A percentile compares a stretch with the other conserved stretches of the same genome.
Conservation (phyloP, 1,140 invertebrate species). For the Eupeodes corollae region DNA sequence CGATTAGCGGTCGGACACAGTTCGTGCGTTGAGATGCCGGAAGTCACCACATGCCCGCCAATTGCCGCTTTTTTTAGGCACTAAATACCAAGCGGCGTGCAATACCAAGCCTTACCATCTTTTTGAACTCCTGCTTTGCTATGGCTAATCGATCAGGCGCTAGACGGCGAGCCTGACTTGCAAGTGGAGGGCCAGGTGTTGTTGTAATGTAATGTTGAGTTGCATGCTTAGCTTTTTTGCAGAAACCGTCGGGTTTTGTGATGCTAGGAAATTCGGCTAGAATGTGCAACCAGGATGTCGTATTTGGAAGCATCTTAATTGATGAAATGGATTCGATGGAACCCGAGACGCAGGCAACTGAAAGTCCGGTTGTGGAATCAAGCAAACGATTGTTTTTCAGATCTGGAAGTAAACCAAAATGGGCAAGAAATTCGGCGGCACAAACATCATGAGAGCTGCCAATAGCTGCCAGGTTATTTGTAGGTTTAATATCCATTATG, state of each 20-base stretch:
- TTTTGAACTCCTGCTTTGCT: conserved; percentile 14
- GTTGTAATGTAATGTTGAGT: not conserved
- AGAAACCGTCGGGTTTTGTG: conserved; percentile 12
- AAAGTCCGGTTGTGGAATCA: conserved; percentile 1
- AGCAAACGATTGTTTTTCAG: conserved; percentile 25
- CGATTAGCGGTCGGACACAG: conserved; percentile 29
- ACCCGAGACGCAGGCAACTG: too few species aligned
- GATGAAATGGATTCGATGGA: not conserved
- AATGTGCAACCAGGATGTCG: conserved; percentile 7
- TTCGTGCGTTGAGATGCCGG: conserved; percentile 32
- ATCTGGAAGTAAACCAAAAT: conserved; percentile 25
- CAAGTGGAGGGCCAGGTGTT: conserved; percentile 21
- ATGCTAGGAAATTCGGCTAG: conserved; percentile 17
- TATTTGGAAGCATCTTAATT: not conserved
- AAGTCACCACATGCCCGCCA: conserved; percentile 38
- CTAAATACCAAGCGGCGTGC: conserved; percentile 37
- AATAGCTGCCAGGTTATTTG: too few species aligned
- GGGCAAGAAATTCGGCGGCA: conserved; percentile 28
- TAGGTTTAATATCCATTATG: too few species aligned
- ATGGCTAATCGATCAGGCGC: conserved; percentile 18
- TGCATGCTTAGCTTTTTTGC: not conserved
- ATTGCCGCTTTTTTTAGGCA: conserved; percentile 27
- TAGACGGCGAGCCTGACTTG: conserved; percentile 26
- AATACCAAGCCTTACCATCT: conserved; percentile 22
- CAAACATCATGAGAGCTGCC: too few species aligned